Base-by-base conservation (phyloP, 2,888 invertebrate species). In the Petrolisthes manimaculis region DNA sequence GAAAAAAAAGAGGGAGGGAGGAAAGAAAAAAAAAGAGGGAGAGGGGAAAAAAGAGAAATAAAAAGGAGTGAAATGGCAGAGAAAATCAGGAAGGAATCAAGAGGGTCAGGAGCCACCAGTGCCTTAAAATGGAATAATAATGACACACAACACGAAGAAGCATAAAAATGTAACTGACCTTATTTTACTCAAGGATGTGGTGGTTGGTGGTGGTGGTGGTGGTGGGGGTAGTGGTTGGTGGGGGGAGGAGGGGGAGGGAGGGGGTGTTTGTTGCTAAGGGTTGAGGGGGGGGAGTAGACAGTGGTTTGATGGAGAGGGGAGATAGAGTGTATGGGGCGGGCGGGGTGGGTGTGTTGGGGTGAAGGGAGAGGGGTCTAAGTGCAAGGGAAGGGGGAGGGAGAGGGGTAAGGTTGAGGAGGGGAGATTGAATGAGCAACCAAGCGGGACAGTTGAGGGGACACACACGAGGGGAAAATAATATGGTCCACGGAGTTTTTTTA, bases 41-140 rank as follows among this genome's bases (percentile, higher is more conserved):
- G 24, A 24, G n/a, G n/a, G n/a, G n/a, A n/a, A n/a, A n/a, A n/a
- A n/a, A n/a, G n/a, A n/a, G n/a, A n/a, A n/a, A n/a, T n/a, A n/a
- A n/a, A n/a, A n/a, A n/a, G n/a, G n/a, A n/a, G n/a, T n/a, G n/a
- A n/a, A n/a, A n/a, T n/a, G n/a, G n/a, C n/a, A n/a, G n/a, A n/a
- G n/a, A n/a, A 61, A 61, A 61, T 6, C 61, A 61, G 61, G 61
- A 61, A 80, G 83, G 83, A 83, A 74, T 83, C n/a, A 5, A 74
- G 54, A 54, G 83, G 83, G 67, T 69, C 67, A 74, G 6, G 74
- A 83, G 71, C 54, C 69, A 83, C 37, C 83, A 74, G 74, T 24
- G 83, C 83, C 69, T 83, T 83, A 83, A 83, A 83, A 83, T 83
- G 79, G 79, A 85, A 85, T 79, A 79, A 78, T 85, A 79, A 85